phyloP scores from a whole-genome alignment of 2,113 vertebrate genomes.

The Pampusana beccarii region DNA sequence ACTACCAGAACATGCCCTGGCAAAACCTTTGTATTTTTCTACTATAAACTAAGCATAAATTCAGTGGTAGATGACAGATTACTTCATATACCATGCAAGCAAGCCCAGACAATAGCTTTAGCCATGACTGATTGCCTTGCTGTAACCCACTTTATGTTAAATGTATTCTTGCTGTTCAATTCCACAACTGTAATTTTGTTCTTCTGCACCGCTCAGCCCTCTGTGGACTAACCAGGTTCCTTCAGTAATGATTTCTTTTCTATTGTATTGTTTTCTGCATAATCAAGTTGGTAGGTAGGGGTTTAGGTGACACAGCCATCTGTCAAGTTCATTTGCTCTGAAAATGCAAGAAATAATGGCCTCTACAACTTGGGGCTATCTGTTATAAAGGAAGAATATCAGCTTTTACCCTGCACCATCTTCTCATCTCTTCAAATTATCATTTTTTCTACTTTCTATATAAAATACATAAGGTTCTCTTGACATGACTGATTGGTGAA shows the following conservation, averaged over 20 bases:
- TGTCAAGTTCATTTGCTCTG: conserved; percentile 99
- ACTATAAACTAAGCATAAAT: conserved; percentile 87
- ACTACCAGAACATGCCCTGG: conserved; percentile 71
- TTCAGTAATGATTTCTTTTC: conserved; percentile 98
- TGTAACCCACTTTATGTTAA: conserved; percentile 99
- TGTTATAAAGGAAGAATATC: conserved; percentile 87
- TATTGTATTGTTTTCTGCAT: conserved; percentile 99
- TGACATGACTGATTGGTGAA: conserved; percentile 63
- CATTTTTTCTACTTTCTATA: conserved; percentile 71
- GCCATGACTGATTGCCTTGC: conserved; percentile 97
- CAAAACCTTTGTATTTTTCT: conserved; percentile 85
- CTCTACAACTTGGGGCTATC: conserved; percentile 90
- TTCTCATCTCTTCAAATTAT: conserved; percentile 79
- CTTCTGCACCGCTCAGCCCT: conserved; percentile 90
- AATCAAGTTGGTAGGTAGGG: conserved; percentile 99
- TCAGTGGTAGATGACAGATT: conserved; percentile 95
- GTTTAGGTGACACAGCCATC: conserved; percentile 99
- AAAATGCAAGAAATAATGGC: conserved; percentile 98
- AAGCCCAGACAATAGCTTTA: conserved; percentile 94
- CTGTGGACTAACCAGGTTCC: conserved; percentile 91
- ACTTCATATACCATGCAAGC: conserved; percentile 99
- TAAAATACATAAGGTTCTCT: conserved; percentile 56
- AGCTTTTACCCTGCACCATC: conserved; percentile 69
- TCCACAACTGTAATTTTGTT: conserved; percentile 98
- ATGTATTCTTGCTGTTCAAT: conserved; percentile 99